Conservation (phyloP, 2,797 vertebrate genomes). For the Stomatorhinus walkeri region DNA sequence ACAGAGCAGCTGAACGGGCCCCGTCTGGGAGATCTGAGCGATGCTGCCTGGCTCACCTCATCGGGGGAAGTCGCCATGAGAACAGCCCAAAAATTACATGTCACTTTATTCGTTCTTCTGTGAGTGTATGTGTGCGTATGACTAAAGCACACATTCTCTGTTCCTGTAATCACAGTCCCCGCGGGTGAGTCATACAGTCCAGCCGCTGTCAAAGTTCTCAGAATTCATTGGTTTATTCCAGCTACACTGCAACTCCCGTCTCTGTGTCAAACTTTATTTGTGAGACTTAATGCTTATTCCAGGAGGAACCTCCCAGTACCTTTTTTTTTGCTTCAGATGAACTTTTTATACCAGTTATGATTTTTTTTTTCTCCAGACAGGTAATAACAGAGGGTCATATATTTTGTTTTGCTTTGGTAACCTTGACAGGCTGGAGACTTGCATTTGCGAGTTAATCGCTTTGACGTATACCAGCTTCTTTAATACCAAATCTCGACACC, state of each 20-base stretch:
- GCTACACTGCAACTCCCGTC: neutral
- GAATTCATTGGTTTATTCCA: slow-evolving; percentile 2
- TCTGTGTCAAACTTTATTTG: slow-evolving; percentile 17
- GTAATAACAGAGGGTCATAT: neutral
- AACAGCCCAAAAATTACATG: neutral
- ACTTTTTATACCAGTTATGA: neutral
- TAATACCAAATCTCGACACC: neutral
- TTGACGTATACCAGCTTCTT: neutral
- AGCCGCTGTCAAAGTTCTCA: slow-evolving; percentile 11
- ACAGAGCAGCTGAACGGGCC: neutral
- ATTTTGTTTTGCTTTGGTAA: neutral
- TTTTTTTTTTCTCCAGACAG: slow-evolving; percentile 9
- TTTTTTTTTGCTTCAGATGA: neutral
- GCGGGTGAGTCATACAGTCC: slow-evolving; percentile 12
- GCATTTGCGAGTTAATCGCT: neutral
- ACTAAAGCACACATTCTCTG: neutral
- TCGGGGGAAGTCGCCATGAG: neutral
- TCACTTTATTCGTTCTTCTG: neutral
- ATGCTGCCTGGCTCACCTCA: neutral
- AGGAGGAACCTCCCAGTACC: neutral
- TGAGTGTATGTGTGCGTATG: neutral
- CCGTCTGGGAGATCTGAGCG: slow-evolving; percentile 4
- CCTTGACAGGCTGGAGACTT: neutral
- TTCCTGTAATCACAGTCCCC: slow-evolving; percentile 16
- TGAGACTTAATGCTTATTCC: slow-evolving; percentile 10